Base-by-base conservation (phyloP, 1,140 invertebrate genomes). In the Drosophila sproati region DNA sequence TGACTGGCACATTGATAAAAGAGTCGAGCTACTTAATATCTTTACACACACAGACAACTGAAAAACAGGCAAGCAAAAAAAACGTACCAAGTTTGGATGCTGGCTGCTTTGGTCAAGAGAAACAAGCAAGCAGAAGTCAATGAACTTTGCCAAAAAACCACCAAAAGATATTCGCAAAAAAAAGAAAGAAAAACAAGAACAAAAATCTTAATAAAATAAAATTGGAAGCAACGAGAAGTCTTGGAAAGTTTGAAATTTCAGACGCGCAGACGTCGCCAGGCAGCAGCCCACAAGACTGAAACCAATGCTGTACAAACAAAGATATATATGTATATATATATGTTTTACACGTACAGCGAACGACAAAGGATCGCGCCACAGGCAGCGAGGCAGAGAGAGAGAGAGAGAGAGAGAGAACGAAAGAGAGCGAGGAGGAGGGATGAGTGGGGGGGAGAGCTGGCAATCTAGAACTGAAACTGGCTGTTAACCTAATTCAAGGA, bases 401-500 rank as follows among this genome's bases (percentile, higher is more conserved):
- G 69, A 60, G 29, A 48, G 50, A 1, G 20, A 37, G 35, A 34
- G 69, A 37, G 35, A 43, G 39, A n/a, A 20, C 20, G 20, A 20
- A 5, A 35, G 43, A 45, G 7, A 34, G 64, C 1, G 31, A 54
- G 48, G 4, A 43, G n/a, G 2, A 32, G 48, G 45, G 52, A 3
- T 39, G 5, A n/a, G 54, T 12, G 7, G 60, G 41, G 67, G 64
- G 34, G 54, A 73, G 55, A 43, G 80, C n/a, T 35, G 5, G 28
- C 20, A 20, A 20, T 20, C 20, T 7, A 68, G 59, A 61, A 50
- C 55, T 70, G 66, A 64, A 77, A 82, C 77, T 87, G 85, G 83
- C 83, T 88, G 78, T 91, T 91, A 91, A 91, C 89, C 89, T 87
- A 91, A 89, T 91, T 91, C 89, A 91, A 91, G 89, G 89, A 91